These are phyloP conservation scores for Syncerus caffer DNA, from an alignment of 2,797 vertebrate genomes.

Conservation along the genomic window DNA sequence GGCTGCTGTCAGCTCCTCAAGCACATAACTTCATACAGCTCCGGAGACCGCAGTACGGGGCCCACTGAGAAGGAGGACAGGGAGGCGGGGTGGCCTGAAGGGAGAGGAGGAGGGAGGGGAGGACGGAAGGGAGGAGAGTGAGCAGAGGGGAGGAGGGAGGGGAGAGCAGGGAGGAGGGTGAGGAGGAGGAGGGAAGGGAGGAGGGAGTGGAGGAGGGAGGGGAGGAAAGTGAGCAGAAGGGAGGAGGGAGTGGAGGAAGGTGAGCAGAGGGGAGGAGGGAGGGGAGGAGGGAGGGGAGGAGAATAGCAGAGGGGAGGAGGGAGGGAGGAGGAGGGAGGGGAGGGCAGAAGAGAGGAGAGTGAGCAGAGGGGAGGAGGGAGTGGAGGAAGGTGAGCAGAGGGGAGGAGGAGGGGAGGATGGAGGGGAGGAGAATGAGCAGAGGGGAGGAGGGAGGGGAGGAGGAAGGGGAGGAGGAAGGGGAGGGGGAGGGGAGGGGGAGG, in stretches of 20 bases:
- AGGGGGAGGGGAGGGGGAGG: no score
- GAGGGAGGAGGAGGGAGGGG: no score
- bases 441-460: background rate
- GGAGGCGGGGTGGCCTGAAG: background rate
- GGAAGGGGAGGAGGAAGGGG: background rate
- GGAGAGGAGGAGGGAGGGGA: background rate
- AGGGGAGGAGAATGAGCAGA: background rate
- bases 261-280: no score
- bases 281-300: background rate
- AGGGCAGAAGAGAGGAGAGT: no score
- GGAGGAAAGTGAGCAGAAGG: background rate
- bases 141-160: no score
- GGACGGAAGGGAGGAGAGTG: background rate
- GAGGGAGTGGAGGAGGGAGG: background rate
- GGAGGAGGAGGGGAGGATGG: no score
- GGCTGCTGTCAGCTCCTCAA: slow-evolving; percentile 80
- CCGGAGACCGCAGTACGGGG: background rate
- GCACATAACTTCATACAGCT: slow-evolving; percentile 71
- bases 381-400: no score
- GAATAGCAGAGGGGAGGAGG: no score
- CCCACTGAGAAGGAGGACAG: background rate
- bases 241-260: background rate
- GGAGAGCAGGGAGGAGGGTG: background rate
- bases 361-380: no score
- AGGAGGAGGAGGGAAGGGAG: background rate